phyloP scores from a whole-genome alignment of 1,140 invertebrate species.

The Paralvinella palmiformis region DNA sequence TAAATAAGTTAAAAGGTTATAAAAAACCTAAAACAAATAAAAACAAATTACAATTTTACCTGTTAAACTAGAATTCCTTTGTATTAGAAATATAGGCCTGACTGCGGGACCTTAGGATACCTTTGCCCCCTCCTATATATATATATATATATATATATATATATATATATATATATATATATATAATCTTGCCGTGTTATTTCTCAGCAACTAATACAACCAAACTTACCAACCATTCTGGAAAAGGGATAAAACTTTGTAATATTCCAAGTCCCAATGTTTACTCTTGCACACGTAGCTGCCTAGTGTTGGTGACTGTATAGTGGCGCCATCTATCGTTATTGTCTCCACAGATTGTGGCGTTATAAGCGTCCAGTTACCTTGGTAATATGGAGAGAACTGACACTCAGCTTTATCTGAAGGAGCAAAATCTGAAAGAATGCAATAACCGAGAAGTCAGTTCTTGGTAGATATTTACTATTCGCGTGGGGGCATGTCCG shows the following conservation, averaged over 20 bases:
- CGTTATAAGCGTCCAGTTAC: constrained; percentile 9
- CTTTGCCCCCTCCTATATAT: no score
- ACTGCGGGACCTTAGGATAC: no score
- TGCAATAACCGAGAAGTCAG: not conserved
- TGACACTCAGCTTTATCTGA: constrained; percentile 4
- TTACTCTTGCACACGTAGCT: constrained; percentile 11
- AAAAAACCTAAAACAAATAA: no score
- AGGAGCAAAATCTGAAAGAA: constrained; percentile 8
- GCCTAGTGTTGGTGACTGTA: constrained; percentile 3
- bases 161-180: no score
- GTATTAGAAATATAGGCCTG: no score
- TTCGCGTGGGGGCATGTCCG: no score
- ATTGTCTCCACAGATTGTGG: not conserved
- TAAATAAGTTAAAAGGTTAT: no score
- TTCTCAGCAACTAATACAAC: no score
- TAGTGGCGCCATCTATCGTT: not conserved
- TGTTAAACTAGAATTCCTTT: no score
- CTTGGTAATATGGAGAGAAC: constrained; percentile 13
- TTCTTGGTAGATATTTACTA: not conserved
- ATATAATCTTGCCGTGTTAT: no score
- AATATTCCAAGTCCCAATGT: constrained; percentile 11
- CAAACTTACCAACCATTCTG: constrained; percentile 12
- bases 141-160: no score
- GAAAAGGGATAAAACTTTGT: constrained; percentile 11
- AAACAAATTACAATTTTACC: no score